Evolutionary conservation across 2,113 vertebrate genomes (phyloP).

Genomic region (Lathamus discolor): DNA sequence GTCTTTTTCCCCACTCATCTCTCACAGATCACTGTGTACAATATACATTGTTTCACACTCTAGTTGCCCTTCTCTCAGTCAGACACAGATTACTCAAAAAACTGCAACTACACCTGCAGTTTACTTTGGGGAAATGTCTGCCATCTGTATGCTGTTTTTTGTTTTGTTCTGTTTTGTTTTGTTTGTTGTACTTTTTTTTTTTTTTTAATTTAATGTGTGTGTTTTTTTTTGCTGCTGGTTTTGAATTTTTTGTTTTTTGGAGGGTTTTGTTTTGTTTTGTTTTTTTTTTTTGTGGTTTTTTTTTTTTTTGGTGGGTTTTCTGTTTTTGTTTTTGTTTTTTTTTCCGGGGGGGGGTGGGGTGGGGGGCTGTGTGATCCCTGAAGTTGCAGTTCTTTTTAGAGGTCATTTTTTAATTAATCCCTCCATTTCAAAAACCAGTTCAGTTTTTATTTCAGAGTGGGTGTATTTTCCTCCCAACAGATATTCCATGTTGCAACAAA

Average conservation of each 20-base stretch:
- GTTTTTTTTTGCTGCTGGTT: too few species aligned
- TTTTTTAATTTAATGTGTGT: too few species aligned
- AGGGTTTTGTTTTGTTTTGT: too few species aligned
- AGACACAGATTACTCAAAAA: neutral
- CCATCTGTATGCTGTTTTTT: neutral
- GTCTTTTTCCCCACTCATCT: accelerated
- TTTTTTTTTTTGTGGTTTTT: neutral
- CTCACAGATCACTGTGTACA: neutral
- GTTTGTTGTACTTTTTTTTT: too few species aligned
- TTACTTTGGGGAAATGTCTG: neutral
- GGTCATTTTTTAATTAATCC: neutral
- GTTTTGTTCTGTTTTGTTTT: too few species aligned
- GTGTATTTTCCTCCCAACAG: neutral
- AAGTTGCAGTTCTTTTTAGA: neutral
- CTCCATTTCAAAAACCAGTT: neutral
- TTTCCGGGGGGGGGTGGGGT: neutral
- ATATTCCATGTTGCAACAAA: constrained; percentile 21
- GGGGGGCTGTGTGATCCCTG: neutral
- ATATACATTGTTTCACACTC: neutral
- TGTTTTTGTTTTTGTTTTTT: neutral
- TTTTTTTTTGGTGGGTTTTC: neutral
- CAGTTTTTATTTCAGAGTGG: neutral
- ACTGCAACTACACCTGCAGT: neutral
- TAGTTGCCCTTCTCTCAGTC: neutral
- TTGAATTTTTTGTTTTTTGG: neutral